phyloP scores from a whole-genome alignment of 2,888 invertebrate species.

The Mantis religiosa region DNA sequence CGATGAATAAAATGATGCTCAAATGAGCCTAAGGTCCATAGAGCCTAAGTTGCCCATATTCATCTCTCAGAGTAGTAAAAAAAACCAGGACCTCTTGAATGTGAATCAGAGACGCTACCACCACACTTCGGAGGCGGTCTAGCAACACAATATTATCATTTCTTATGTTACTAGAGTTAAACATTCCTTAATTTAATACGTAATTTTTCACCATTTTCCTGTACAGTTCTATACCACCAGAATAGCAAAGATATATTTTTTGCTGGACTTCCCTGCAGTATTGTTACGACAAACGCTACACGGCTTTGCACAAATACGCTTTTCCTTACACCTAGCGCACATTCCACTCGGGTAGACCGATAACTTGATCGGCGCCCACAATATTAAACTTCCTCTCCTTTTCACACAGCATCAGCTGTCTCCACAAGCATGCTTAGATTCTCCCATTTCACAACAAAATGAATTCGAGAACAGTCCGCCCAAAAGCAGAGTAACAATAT shows the following conservation, averaged over 20 bases:
- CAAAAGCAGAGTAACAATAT: background rate
- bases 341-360: background rate
- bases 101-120: too few relatives aligned
- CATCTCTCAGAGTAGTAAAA: too few relatives aligned
- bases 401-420: background rate
- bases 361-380: background rate
- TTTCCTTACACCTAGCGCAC: background rate
- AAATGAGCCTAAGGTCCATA: too few relatives aligned
- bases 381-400: background rate
- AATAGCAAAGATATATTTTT: background rate
- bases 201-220: too few relatives aligned
- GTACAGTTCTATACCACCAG: background rate
- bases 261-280: background rate
- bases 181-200: too few relatives aligned
- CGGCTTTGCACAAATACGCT: background rate
- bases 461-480: background rate
- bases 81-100: too few relatives aligned
- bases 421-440: background rate
- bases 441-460: background rate
- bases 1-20: too few relatives aligned
- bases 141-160: too few relatives aligned
- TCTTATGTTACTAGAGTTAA: too few relatives aligned
- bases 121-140: too few relatives aligned
- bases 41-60: too few relatives aligned
- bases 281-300: background rate